Evolutionary conservation across 2,797 vertebrate species (phyloP).

Genomic region (Perodicticus potto): DNA sequence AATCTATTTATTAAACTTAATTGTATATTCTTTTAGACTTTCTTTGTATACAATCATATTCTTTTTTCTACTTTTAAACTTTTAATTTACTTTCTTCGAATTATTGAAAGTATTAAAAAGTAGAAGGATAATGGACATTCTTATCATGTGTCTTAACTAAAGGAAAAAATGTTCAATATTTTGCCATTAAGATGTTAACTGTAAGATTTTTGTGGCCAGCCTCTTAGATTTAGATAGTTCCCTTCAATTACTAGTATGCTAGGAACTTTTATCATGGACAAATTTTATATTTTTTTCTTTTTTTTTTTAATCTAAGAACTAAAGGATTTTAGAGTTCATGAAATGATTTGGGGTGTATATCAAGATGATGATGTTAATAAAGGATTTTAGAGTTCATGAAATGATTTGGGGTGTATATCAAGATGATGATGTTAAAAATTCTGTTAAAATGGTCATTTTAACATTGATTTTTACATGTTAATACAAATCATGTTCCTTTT

Average conservation of each 20-base stretch:
- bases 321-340: not conserved
- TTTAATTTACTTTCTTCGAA: not conserved
- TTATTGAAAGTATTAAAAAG: conserved; percentile 10
- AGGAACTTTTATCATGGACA: not conserved
- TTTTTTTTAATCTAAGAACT: too few species aligned
- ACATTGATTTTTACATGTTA: conserved; percentile 26
- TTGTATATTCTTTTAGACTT: not conserved
- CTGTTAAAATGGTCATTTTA: not conserved
- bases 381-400: not conserved
- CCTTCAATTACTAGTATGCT: not conserved
- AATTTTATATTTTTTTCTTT: not conserved
- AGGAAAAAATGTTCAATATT: not conserved
- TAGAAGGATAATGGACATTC: not conserved
- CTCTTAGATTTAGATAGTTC: conserved; percentile 19
- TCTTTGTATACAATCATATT: not conserved
- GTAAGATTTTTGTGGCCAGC: not conserved
- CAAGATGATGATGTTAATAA: not conserved
- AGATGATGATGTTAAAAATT: not conserved
- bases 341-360: not conserved
- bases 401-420: not conserved
- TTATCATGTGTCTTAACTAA: not conserved
- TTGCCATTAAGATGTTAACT: not conserved
- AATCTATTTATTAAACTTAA: conserved; percentile 21
- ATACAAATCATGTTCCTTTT: not conserved
- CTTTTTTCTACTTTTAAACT: not conserved